These are phyloP conservation scores for Potorous gilbertii DNA, from an alignment of 2,797 vertebrate genomes.

Conservation along the genomic window DNA sequence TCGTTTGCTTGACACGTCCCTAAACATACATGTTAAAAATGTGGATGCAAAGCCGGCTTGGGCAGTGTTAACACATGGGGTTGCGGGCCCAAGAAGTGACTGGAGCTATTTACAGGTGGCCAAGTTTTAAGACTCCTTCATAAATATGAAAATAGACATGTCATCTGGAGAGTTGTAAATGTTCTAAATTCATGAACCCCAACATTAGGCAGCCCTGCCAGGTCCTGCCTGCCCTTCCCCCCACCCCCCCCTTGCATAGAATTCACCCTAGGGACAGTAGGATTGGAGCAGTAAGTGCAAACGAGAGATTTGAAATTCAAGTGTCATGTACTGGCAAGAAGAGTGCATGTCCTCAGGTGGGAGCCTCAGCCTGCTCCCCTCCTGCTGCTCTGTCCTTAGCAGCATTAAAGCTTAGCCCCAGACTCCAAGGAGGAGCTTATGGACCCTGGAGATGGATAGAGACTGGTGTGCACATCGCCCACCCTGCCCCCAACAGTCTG, in stretches of 20 bases:
- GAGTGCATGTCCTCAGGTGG: constrained; percentile 70
- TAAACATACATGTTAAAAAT: constrained; percentile 82
- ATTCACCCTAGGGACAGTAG: constrained; percentile 90
- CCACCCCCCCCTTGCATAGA: constrained; percentile 91
- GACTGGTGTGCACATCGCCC: not conserved
- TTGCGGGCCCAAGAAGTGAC: constrained; percentile 68
- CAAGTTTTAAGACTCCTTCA: constrained; percentile 93
- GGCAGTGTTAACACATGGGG: constrained; percentile 73
- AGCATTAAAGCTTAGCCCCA: not conserved
- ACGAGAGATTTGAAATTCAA: constrained; percentile 87
- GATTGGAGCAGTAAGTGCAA: constrained; percentile 87
- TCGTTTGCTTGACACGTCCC: constrained; percentile 82
- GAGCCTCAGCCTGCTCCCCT: constrained; percentile 48
- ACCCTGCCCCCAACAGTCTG: not conserved
- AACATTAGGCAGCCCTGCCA: constrained; percentile 82
- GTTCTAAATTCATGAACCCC: constrained; percentile 76
- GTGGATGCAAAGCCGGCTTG: constrained; percentile 6
- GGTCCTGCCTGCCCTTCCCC: constrained; percentile 56
- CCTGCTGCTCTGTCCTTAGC: not conserved
- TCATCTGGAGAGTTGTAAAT: constrained; percentile 87
- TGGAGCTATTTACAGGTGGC: constrained; percentile 87
- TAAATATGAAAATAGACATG: constrained; percentile 96
- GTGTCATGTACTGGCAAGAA: constrained; percentile 88
- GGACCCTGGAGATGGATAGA: constrained; percentile 35
- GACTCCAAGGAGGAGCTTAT: constrained; percentile 55